Percentiles rank a stretch among this genome's conserved stretches.
phyloP scores from a whole-genome alignment of 2,113 vertebrate genomes.

The Cervus canadensis region DNA sequence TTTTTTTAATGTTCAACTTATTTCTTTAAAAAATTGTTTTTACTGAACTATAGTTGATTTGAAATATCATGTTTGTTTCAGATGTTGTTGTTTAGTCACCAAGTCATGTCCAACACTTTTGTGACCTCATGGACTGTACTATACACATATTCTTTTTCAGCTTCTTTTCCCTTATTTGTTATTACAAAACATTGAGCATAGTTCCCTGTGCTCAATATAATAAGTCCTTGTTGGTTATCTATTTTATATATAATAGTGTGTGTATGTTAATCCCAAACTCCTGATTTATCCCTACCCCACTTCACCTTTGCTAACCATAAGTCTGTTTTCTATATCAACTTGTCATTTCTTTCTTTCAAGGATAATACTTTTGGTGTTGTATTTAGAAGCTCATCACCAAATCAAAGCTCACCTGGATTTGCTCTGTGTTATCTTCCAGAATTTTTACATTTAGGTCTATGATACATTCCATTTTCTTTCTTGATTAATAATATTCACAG shows the following conservation, averaged over 20 bases:
- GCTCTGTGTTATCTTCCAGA: background rate
- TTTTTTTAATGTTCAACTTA: background rate
- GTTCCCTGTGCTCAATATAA: background rate
- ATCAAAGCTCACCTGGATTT: background rate
- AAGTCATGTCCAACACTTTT: background rate
- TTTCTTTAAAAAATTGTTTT: background rate
- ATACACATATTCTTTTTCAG: background rate
- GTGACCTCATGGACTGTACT: background rate
- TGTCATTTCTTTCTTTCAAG: background rate
- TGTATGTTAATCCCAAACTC: background rate
- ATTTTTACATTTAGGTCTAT: background rate
- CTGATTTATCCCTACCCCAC: background rate
- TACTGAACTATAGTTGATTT: background rate
- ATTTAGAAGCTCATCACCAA: background rate
- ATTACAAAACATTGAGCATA: background rate
- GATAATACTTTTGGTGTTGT: background rate
- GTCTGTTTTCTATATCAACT: background rate
- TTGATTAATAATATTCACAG: background rate
- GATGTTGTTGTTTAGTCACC: background rate
- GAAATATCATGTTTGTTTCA: background rate
- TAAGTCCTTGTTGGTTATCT: background rate
- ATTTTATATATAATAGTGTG: background rate
- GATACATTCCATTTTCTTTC: background rate
- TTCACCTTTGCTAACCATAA: background rate
- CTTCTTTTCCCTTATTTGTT: background rate